Base-by-base conservation (phyloP, 2,888 invertebrate species). In the Pseudococcus longispinus region DNA sequence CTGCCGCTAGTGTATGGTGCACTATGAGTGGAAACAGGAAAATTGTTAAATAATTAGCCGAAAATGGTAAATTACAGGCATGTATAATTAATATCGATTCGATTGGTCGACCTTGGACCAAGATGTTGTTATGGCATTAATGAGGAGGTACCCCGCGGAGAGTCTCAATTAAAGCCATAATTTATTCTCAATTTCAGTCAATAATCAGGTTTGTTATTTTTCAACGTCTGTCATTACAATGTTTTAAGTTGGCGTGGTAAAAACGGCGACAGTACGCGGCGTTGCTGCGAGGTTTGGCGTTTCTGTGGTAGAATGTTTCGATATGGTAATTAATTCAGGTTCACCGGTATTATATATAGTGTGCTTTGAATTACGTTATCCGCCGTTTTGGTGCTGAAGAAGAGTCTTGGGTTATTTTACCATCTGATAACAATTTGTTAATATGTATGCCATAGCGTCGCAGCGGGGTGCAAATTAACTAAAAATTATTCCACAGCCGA, bases 171-270 rank as follows among this genome's bases (percentile, higher is more conserved):
- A 86, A 86, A 51, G 86, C 55, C 80, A 51, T 86, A 86, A 86
- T 86, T 86, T 86, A 86, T 86, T 86, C 86, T 74, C 86, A 86
- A 86, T 86, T 86, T 86, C 86, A 86, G 86, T 86, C 86, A 86
- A 86, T 86, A 86, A 86, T 86, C 86, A 80, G 86, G 86, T 86
- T 86, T 44, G 37, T 85, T 44, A 84, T 65, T 51, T 80, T 80
- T 80, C 77, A 80, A 80, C 77, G 77, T 80, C 77, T 80, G 42
- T 80, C 77, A 42, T 42, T 80, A 80, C 77, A 80, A 80, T 80
- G 77, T 80, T 80, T 80, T 20, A 23, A 42, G 32, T 80, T 80
- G 13, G 70, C 32, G 29, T 70, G 70, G 70, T 70, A 70, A 29
- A 70, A 70, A 70, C 70, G 37, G 77, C 77, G 77, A 42, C 42